Conservation (phyloP, 2,888 invertebrate genomes). For the Eremobia ochroleuca region DNA sequence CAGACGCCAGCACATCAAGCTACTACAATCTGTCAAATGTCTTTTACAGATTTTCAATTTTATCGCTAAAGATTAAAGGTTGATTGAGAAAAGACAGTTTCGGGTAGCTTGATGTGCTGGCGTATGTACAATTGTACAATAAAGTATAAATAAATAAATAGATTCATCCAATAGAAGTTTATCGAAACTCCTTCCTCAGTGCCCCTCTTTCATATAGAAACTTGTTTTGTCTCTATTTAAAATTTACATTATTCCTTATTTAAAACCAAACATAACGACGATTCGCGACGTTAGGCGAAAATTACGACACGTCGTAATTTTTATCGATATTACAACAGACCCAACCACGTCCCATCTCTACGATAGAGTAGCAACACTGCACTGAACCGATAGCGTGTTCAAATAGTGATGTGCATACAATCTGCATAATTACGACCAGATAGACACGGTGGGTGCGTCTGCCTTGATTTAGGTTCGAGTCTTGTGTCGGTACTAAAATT, state of each 20-base stretch:
- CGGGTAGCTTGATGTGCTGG: too few relatives aligned
- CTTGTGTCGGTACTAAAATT: slow-evolving; percentile 9
- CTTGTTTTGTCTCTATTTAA: too few relatives aligned
- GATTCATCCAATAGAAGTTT: background rate
- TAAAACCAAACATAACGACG: background rate
- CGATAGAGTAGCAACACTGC: slow-evolving; percentile 69
- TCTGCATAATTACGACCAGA: slow-evolving; percentile 75
- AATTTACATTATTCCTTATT: background rate
- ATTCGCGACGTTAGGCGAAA: background rate
- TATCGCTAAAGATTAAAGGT: too few relatives aligned
- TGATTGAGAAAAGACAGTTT: too few relatives aligned
- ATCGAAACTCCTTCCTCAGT: background rate
- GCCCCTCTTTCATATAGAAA: too few relatives aligned
- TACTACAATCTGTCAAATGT: too few relatives aligned
- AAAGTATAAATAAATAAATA: too few relatives aligned
- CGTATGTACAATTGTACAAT: too few relatives aligned
- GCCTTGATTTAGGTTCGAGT: slow-evolving; percentile 19
- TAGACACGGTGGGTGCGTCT: slow-evolving; percentile 18
- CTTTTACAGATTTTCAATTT: too few relatives aligned
- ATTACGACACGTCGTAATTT: background rate
- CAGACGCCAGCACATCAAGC: too few relatives aligned
- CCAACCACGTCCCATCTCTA: slow-evolving; percentile 55
- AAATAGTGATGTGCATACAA: slow-evolving; percentile 81
- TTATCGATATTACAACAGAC: slow-evolving; percentile 31
- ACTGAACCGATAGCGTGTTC: slow-evolving; percentile 75